phyloP scores from a whole-genome alignment of 2,113 vertebrate species.

The Hiodon alosoides region DNA sequence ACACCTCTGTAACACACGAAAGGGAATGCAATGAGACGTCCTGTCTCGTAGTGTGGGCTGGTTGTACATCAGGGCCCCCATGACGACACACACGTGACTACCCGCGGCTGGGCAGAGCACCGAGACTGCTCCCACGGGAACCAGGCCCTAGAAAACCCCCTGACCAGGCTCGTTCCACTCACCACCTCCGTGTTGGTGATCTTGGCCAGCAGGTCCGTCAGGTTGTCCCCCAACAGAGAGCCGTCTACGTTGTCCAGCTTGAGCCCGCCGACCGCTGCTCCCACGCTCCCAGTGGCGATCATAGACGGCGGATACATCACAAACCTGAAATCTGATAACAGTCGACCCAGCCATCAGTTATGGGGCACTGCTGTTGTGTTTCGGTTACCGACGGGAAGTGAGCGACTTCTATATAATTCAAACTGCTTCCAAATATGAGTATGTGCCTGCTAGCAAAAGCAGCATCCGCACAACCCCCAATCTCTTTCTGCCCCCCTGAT shows the following conservation, averaged over 20 bases:
- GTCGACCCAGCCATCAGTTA: constrained; percentile 1
- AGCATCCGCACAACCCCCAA: constrained; percentile 40
- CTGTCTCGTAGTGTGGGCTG: too few species aligned
- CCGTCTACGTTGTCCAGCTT: constrained; percentile 77
- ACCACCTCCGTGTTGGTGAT: constrained; percentile 97
- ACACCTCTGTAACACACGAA: too few species aligned
- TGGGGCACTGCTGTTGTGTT: too few species aligned
- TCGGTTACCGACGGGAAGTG: neutral
- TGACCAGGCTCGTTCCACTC: constrained; percentile 48
- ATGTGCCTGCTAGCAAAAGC: too few species aligned
- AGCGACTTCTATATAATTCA: neutral
- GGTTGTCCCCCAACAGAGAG: constrained; percentile 68
- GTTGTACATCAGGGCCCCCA: too few species aligned
- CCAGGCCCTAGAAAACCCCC: neutral
- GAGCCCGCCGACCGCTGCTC: constrained; percentile 88
- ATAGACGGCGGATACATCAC: constrained; percentile 94
- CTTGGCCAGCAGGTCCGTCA: constrained; percentile 87
- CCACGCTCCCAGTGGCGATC: constrained; percentile 93
- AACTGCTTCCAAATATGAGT: neutral
- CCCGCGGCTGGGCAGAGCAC: constrained; percentile 26
- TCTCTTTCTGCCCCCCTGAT: constrained; percentile 66
- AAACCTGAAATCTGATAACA: constrained; percentile 82
- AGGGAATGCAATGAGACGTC: too few species aligned
- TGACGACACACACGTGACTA: constrained; percentile 15
- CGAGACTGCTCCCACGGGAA: neutral